Conservation (phyloP, 1,140 invertebrate genomes). For the Penaeus vannamei region DNA sequence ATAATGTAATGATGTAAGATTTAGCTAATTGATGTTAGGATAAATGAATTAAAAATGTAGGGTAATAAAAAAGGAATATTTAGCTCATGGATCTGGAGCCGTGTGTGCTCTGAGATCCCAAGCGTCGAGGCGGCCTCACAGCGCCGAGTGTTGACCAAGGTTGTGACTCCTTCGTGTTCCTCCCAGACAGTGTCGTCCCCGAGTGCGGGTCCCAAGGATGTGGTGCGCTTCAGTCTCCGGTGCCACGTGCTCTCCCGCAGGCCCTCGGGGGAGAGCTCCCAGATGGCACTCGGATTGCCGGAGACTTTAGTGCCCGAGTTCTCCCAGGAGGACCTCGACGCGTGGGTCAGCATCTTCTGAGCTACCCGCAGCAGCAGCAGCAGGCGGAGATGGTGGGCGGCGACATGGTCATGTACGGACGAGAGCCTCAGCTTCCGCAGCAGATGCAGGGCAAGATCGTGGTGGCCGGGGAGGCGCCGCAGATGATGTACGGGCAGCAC, state of each 20-base stretch:
- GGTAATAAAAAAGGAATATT: too few relatives aligned
- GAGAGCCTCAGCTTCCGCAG: constrained; percentile 18
- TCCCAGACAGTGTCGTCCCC: constrained; percentile 58
- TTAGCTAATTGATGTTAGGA: too few relatives aligned
- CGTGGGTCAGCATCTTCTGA: constrained; percentile 61
- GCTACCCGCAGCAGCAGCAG: background rate
- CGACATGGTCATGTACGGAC: constrained; percentile 4
- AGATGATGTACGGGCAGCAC: constrained; percentile 29
- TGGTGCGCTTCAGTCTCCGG: constrained; percentile 59
- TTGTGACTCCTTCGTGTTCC: background rate
- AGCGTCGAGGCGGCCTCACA: too few relatives aligned
- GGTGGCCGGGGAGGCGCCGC: background rate
- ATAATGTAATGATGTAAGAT: too few relatives aligned
- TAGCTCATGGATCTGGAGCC: too few relatives aligned
- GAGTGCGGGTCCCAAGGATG: constrained; percentile 51
- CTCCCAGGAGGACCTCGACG: constrained; percentile 58
- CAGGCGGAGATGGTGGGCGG: background rate
- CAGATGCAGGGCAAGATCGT: background rate
- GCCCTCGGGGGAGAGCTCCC: constrained; percentile 35
- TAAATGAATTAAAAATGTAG: too few relatives aligned
- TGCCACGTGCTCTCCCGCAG: constrained; percentile 54
- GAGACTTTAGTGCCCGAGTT: constrained; percentile 63
- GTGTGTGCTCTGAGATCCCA: too few relatives aligned
- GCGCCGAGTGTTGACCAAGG: too few relatives aligned
- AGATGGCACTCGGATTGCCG: constrained; percentile 44